A percentile compares a stretch with the other conserved stretches of the same genome.
Conservation (phyloP, 2,888 invertebrate genomes). For the Plebejus melissa region DNA sequence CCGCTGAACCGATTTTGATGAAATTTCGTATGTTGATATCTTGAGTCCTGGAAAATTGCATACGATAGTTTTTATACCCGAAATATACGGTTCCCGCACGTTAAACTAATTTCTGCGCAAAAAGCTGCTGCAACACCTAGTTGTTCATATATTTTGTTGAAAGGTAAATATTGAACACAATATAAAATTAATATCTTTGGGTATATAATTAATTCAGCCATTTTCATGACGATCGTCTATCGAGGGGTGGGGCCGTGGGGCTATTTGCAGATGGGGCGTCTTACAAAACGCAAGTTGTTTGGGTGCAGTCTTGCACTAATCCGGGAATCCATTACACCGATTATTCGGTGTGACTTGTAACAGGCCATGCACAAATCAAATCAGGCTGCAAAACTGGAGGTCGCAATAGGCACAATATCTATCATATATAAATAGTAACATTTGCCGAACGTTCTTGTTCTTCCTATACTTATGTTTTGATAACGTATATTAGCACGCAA, state of each 20-base stretch:
- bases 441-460: neutral
- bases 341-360: neutral
- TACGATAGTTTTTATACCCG: no score
- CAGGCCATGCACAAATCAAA: neutral
- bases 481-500: neutral
- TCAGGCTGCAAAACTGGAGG: neutral
- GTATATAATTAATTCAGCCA: neutral
- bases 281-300: constrained; percentile 35
- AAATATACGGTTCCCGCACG: no score
- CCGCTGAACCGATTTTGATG: no score
- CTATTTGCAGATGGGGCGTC: constrained; percentile 33
- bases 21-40: no score
- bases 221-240: neutral
- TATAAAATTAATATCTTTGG: neutral
- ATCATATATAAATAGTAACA: neutral
- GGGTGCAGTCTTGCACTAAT: constrained; percentile 34
- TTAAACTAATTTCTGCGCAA: neutral
- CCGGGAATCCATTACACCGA: constrained; percentile 37
- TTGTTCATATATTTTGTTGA: neutral
- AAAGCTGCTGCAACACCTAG: neutral
- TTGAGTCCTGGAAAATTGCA: no score
- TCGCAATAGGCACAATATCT: neutral
- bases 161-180: neutral
- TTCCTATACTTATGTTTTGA: no score
- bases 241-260: constrained; percentile 1